These are phyloP conservation scores for Myrmecobius fasciatus DNA, from an alignment of 2,113 vertebrate species.

Conservation along the genomic window DNA sequence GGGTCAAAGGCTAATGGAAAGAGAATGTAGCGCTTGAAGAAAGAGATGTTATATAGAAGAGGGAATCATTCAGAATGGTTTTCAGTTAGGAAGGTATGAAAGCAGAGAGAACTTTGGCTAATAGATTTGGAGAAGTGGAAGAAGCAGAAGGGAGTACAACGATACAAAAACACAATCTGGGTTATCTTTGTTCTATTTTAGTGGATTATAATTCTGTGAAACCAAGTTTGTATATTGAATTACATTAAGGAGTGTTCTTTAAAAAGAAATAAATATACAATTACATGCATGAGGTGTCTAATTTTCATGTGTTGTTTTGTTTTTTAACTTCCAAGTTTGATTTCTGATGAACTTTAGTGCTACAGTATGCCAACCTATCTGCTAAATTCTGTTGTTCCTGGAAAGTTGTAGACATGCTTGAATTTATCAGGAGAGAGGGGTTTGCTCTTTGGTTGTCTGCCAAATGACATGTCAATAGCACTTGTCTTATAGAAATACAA, in stretches of 20 bases:
- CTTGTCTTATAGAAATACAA: not conserved
- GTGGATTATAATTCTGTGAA: constrained; percentile 92
- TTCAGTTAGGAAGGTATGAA: constrained; percentile 62
- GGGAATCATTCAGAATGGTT: constrained; percentile 55
- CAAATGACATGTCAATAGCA: not conserved
- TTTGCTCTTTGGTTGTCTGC: constrained; percentile 18
- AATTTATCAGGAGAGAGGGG: constrained; percentile 42
- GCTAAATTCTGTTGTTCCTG: not conserved
- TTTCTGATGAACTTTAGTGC: constrained; percentile 40
- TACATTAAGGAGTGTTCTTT: constrained; percentile 92
- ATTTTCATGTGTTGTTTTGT: constrained; percentile 83
- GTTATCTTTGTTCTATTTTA: constrained; percentile 89
- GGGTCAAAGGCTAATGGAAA: constrained; percentile 56
- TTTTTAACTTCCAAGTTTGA: constrained; percentile 71
- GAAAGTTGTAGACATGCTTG: not conserved
- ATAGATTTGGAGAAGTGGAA: constrained; percentile 69
- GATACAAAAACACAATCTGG: constrained; percentile 68
- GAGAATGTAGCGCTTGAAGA: constrained; percentile 46
- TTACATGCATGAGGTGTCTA: constrained; percentile 86
- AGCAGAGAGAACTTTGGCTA: constrained; percentile 73
- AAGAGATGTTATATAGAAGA: constrained; percentile 65
- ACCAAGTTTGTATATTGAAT: constrained; percentile 90
- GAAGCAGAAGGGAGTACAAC: constrained; percentile 51
- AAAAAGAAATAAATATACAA: constrained; percentile 90
- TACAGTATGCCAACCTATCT: constrained; percentile 13